Evolutionary conservation across 2,797 vertebrate species (phyloP).

Genomic region (Phrynocephalus forsythii): DNA sequence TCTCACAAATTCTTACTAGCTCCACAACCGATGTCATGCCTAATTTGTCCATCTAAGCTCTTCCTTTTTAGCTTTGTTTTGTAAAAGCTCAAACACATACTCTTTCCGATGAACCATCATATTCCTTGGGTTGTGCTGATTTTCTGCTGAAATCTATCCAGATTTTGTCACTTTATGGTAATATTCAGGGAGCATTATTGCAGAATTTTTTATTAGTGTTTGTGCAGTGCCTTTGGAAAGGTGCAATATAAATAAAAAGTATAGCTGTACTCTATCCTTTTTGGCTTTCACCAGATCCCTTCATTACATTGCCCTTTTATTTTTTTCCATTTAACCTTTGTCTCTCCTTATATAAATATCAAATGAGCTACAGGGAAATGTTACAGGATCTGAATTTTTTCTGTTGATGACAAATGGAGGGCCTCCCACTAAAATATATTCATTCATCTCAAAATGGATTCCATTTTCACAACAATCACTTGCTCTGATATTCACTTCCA

Average conservation of each 20-base stretch:
- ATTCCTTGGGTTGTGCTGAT: not conserved
- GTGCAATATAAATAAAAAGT: constrained; percentile 15
- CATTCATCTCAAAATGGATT: no score
- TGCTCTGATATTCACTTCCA: not conserved
- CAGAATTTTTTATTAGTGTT: not conserved
- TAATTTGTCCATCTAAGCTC: not conserved
- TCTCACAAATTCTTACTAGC: not conserved
- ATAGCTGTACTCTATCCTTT: constrained; percentile 17
- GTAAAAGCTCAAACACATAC: not conserved
- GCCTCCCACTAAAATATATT: not conserved
- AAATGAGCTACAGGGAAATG: constrained; percentile 19
- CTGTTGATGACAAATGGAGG: constrained; percentile 1
- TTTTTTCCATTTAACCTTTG: constrained; percentile 31
- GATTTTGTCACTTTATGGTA: not conserved
- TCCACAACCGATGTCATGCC: not conserved
- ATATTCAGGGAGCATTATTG: not conserved
- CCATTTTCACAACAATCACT: not conserved
- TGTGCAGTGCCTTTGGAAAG: not conserved
- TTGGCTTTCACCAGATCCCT: not conserved
- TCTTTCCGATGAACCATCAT: not conserved
- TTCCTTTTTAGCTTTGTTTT: not conserved
- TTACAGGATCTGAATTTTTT: constrained; percentile 37
- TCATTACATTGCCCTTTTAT: not conserved
- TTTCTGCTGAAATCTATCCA: not conserved
- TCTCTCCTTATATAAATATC: constrained; percentile 47